phyloP scores from a whole-genome alignment of 64 coral and sea anemone species.

The Porites australiensis region DNA sequence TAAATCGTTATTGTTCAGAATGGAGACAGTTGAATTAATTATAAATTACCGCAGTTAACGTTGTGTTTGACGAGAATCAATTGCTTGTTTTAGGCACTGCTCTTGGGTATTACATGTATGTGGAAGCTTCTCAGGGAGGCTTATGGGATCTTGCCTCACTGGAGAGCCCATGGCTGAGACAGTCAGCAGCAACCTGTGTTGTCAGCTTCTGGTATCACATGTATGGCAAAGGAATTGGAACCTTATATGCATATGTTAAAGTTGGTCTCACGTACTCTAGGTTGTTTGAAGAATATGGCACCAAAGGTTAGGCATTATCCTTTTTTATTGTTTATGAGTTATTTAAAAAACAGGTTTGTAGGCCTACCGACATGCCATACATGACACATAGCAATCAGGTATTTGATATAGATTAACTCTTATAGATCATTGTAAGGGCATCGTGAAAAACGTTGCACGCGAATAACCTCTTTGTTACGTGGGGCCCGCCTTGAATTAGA shows the following conservation, averaged over 20 bases:
- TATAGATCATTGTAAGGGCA: too few relatives aligned
- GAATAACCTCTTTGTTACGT: too few relatives aligned
- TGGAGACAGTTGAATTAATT: too few relatives aligned
- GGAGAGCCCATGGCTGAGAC: slow-evolving; percentile 80
- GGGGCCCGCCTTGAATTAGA: too few relatives aligned
- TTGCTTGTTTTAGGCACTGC: slow-evolving; percentile 64
- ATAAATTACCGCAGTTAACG: too few relatives aligned
- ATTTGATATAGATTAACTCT: too few relatives aligned
- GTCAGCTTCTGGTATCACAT: slow-evolving; percentile 99
- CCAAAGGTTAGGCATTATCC: slow-evolving; percentile 73
- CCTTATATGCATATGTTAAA: slow-evolving; percentile 84
- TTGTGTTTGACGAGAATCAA: not conserved
- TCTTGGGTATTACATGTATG: slow-evolving; percentile 97
- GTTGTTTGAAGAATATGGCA: slow-evolving; percentile 76
- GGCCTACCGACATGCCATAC: too few relatives aligned
- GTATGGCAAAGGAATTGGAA: slow-evolving; percentile 91
- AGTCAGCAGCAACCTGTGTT: slow-evolving; percentile 79
- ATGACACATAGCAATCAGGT: too few relatives aligned
- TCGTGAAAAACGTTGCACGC: too few relatives aligned
- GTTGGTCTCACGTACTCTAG: slow-evolving; percentile 69
- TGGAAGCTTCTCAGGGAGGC: slow-evolving; percentile 92
- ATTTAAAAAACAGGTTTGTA: too few relatives aligned
- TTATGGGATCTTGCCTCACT: slow-evolving; percentile 78
- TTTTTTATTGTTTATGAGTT: too few relatives aligned
- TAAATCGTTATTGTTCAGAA: too few relatives aligned